Evolutionary conservation across 2,797 vertebrate species (phyloP), one percentile per base, ranked within the genome.

Genomic region (Leptoclinus maculatus): DNA sequence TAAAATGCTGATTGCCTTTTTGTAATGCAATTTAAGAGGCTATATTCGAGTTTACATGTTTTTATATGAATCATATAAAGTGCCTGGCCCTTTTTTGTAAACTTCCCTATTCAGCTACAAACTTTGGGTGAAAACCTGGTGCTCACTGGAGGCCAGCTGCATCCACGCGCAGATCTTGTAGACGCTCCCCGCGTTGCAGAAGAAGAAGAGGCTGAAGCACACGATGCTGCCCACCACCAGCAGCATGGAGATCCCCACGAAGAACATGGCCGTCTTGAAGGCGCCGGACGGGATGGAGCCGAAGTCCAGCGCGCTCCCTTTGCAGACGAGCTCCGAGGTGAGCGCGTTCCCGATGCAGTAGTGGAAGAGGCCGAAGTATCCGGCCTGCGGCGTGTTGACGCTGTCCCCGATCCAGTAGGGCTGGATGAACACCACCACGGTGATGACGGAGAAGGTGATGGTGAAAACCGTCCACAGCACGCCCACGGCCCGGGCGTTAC

Each of bases 401-500:
- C 98, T 99, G 96, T 99, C 98, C 1, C 98, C 98, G 56, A 99
- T 99, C 98, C 98, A 99, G 91, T 98, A 99, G 0, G 98, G 98
- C 91, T 99, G 98, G 89, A 99, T 97, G 92, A 99, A 99, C 49
- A 97, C 95, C 85, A 98, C 98, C 93, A 98, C 94, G 77, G 96
- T 96, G 78, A 99, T 95, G 83, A 99, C 95, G 1, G 97, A 95
- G 71, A 99, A 99, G 88, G 96, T 97, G 92, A 99, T 97, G 76
- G 98, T 99, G 87, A 99, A 97, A 3, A 98, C 96, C 1, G 96
- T 97, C 98, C 98, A 99, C 81, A 99, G 95, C 23, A 98, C 97
- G 1, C 98, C 98, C 77, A 99, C 93, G 4, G 98, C 98, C 4
- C 98, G 91, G 0, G 98, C 94, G 13, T 99, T 99, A 13, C 98